These are phyloP conservation scores for Chaetura pelagica DNA, from an alignment of 2,113 vertebrate genomes.

Conservation along the genomic window DNA sequence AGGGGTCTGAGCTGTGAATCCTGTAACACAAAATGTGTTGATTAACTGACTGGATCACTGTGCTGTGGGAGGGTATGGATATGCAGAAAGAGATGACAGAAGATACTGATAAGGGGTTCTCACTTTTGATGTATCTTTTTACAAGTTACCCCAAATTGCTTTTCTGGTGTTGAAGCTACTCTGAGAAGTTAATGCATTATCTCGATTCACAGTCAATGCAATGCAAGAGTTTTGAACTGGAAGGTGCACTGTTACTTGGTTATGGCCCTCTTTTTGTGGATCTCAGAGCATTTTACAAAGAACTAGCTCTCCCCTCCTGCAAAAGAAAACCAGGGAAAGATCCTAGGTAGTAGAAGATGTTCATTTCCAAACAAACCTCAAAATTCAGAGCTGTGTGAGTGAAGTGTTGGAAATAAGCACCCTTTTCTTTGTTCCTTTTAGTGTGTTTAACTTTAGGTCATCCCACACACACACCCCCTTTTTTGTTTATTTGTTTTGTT, in stretches of 20 bases:
- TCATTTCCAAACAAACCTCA: not conserved
- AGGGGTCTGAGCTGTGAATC: not conserved
- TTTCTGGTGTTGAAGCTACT: not conserved
- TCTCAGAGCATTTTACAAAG: not conserved
- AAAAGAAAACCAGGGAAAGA: not conserved
- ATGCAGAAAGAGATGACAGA: not conserved
- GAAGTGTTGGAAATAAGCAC: not conserved
- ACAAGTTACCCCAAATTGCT: accelerated
- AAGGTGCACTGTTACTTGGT: accelerated
- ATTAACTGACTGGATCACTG: not conserved
- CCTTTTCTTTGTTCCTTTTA: not conserved
- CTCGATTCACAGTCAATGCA: not conserved
- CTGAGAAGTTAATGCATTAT: not conserved
- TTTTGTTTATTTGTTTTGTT: not conserved
- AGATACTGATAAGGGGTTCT: not conserved
- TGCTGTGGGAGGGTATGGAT: not conserved
- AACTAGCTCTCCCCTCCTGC: not conserved
- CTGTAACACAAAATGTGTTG: accelerated
- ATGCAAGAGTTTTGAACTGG: not conserved
- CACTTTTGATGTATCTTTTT: accelerated
- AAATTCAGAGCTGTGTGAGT: not conserved
- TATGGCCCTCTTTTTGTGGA: not conserved
- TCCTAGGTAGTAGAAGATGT: accelerated
- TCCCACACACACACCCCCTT: no score
- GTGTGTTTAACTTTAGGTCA: not conserved